Base-by-base conservation (phyloP, 2,113 vertebrate species). In the Zapus hudsonius region DNA sequence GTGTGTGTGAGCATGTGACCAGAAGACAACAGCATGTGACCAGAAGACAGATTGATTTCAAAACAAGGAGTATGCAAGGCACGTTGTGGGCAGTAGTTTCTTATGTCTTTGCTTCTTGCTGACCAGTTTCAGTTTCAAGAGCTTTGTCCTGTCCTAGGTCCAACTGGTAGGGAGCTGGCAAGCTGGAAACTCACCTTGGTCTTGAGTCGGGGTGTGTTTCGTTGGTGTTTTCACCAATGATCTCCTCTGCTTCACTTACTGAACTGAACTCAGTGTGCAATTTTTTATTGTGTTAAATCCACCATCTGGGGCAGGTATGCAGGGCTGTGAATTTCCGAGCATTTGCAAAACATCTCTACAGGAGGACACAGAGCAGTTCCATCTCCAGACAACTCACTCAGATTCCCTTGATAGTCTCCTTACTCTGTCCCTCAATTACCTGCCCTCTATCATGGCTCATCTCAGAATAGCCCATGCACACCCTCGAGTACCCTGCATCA, bases 141-240 rank as follows among this genome's bases (percentile, higher is more conserved):
- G 29, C 61, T 42, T 76, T 13, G 83, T 40, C 83, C 33, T 52
- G 15, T 17, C 70, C 7, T 3, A 42, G 5, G 2, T 7, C 9
- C 15, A 0, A 42, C 10, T 2, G 0, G n/a, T 33, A 15, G 31
- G 57, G 4, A 0, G 25, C 70, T 59, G 15, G 22, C 33, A 23
- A 31, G 38, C 38, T 27, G 9, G 40, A 59, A 33, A 1, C 22
- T 12, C 55, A n/a, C 5, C 61, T 16, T 8, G 3, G 38, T 8
- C 12, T 9, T 0, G 11, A 11, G 2, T 7, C 52, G 7, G 75
- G 40, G 5, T 16, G 15, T 40, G 59, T 19, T 12, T 42, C n/a
- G 1, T 11, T 0, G 0, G 4, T 11, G 8, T 42, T 29, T 16
- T 52, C n/a, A 7, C 6, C 15, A 1, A 27, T 23, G 4, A 17